Conservation (phyloP, 2,888 invertebrate genomes). For the Ptilodon capucinus region DNA sequence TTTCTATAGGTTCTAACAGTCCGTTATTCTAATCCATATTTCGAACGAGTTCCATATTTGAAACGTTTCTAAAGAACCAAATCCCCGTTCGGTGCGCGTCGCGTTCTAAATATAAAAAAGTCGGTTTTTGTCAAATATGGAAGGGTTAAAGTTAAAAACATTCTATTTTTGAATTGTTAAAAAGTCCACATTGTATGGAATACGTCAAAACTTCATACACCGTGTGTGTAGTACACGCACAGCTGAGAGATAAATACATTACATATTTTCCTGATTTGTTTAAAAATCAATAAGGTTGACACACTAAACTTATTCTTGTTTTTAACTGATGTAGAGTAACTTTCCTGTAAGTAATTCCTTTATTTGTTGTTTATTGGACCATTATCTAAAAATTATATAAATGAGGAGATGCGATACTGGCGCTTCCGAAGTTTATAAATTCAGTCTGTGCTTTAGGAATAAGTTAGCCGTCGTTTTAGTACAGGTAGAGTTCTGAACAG, state of each 20-base stretch:
- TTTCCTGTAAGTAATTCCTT: too few relatives aligned
- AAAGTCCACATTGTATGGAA: conserved; percentile 82
- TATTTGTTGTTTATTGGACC: too few relatives aligned
- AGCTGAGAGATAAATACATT: conserved; percentile 21
- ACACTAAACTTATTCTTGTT: too few relatives aligned
- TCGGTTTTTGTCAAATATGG: conserved; percentile 81
- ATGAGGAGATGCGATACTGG: too few relatives aligned
- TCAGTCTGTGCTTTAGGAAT: too few relatives aligned
- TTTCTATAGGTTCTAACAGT: conserved; percentile 30
- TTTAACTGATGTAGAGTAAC: too few relatives aligned
- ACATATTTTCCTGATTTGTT: neutral
- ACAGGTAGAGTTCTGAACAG: too few relatives aligned
- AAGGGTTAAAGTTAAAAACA: conserved; percentile 82
- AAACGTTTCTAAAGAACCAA: conserved; percentile 73
- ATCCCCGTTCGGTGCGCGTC: conserved; percentile 74
- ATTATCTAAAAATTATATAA: too few relatives aligned
- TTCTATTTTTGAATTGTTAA: conserved; percentile 82
- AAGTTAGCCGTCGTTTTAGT: too few relatives aligned
- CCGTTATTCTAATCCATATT: conserved; percentile 66
- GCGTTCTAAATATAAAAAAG: conserved; percentile 78
- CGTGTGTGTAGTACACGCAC: conserved; percentile 50
- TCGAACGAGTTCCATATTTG: conserved; percentile 64
- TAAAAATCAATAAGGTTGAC: too few relatives aligned
- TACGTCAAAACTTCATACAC: conserved; percentile 78
- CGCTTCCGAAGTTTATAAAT: too few relatives aligned